Conservation (phyloP, 2,797 vertebrate genomes). For the Psittacula echo region DNA sequence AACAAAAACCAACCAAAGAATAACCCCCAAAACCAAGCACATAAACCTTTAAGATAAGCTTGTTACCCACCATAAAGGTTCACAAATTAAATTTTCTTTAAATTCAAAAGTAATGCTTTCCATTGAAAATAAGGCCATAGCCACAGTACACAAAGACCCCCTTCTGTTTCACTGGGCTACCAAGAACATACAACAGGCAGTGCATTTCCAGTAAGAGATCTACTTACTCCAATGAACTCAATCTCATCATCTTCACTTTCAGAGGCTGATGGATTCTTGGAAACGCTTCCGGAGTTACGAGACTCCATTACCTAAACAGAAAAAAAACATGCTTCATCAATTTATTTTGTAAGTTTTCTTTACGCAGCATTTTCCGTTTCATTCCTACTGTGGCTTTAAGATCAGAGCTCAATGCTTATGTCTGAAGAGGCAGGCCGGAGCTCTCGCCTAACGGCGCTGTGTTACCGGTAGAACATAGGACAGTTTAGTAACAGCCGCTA, state of each 20-base stretch:
- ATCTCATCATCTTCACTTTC: constrained; percentile 79
- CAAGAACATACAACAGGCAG: accelerated
- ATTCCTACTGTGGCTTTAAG: background rate
- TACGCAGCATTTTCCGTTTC: background rate
- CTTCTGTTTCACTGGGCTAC: background rate
- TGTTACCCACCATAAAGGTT: background rate
- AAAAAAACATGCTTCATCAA: background rate
- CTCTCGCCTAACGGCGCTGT: accelerated
- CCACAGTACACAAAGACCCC: background rate
- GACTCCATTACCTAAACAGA: constrained; percentile 72
- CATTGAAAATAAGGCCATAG: background rate
- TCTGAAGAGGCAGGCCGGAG: background rate
- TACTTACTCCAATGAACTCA: constrained; percentile 77
- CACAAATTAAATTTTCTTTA: background rate
- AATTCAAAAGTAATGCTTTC: background rate
- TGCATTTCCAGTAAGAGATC: background rate
- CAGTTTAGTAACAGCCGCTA: no score
- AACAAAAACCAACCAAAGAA: background rate
- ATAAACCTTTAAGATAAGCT: background rate
- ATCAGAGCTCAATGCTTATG: background rate
- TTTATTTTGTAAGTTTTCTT: background rate
- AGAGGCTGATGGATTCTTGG: background rate
- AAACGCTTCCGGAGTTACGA: background rate
- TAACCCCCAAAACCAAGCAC: background rate
- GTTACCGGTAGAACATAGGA: background rate